Base-by-base conservation (phyloP, 2,888 invertebrate genomes). In the Spodoptera littoralis region DNA sequence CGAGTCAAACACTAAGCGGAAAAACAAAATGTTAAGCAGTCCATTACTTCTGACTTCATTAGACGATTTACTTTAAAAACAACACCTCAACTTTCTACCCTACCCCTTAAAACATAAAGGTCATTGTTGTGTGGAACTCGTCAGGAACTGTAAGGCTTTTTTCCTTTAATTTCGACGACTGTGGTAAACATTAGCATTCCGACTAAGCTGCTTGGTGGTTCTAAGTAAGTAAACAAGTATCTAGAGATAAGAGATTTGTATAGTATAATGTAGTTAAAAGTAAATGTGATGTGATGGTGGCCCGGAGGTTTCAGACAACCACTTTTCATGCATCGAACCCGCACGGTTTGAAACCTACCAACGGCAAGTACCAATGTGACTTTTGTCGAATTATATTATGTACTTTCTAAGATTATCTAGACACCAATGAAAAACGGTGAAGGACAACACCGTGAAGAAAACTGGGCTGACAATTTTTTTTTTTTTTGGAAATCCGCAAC, bases 201-300 rank as follows among this genome's bases (percentile, higher is more conserved):
- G 73, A 73, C 75, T 88, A 93, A 90, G 89, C 92, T 86, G 85
- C 88, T 90, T 90, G 89, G 84, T 86, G 87, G 87, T 89, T 86
- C 89, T 88, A 86, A 87, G 84, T 84, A 82, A 81, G 83, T 83
- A 88, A 87, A 90, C 86, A 89, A 65, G 86, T 81, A 80, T 73
- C 61, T 58, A 46, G 66, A 81, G 83, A 85, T 84, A 82, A 81
- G 77, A 70, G 60, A 70, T 67, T 71, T 61, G 24, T 57, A 59
- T 12, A n/a, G 56, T 71, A 74, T 77, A 73, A 69, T 68, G 67
- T 62, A 9, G 30, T 57, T 45, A 22, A 43, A 6, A 3, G 11
- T 5, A 30, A 30, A 6, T 6, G 30, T 30, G 30, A 30, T 2
- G 6, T 6, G 3, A 2, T 2, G 30, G 18, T 18, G 18, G 18